phyloP scores from a whole-genome alignment of 2,113 vertebrate species.

The Lonchura striata region DNA sequence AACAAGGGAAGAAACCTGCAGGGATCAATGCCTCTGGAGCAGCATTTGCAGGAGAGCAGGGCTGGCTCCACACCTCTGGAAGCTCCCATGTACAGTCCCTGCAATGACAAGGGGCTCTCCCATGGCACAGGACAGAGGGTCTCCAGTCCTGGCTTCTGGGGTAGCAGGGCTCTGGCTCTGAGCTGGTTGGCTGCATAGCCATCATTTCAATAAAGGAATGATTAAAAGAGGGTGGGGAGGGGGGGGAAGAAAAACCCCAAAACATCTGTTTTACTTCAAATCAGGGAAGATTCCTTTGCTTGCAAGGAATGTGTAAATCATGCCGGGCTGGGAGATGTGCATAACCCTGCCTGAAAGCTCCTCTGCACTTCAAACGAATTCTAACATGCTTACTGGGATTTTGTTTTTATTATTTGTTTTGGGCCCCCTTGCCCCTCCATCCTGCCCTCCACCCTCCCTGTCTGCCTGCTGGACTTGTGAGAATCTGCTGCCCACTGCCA shows the following conservation, averaged over 20 bases:
- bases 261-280: conserved; percentile 81
- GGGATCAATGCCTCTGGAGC: neutral
- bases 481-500: conserved; percentile 54
- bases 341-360: conserved; percentile 68
- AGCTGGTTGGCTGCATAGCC: neutral
- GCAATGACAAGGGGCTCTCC: neutral
- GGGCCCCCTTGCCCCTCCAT: neutral
- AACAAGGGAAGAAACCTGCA: neutral
- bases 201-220: conserved; percentile 41
- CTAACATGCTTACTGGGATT: conserved; percentile 71
- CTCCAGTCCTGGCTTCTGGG: neutral
- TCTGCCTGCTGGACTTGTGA: conserved; percentile 50
- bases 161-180: conserved; percentile 4
- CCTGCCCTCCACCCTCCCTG: neutral
- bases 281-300: conserved; percentile 71
- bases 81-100: accelerated
- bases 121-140: accelerated
- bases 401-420: conserved; percentile 67
- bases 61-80: neutral
- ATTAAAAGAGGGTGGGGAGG: neutral
- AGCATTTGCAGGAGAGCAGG: neutral
- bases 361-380: conserved; percentile 77
- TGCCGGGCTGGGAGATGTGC: conserved; percentile 64
- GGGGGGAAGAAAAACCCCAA: neutral
- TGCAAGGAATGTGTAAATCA: conserved; percentile 76